These are phyloP conservation scores for Sepioteuthis lessoniana DNA, from an alignment of 2,888 invertebrate genomes.

Conservation along the genomic window DNA sequence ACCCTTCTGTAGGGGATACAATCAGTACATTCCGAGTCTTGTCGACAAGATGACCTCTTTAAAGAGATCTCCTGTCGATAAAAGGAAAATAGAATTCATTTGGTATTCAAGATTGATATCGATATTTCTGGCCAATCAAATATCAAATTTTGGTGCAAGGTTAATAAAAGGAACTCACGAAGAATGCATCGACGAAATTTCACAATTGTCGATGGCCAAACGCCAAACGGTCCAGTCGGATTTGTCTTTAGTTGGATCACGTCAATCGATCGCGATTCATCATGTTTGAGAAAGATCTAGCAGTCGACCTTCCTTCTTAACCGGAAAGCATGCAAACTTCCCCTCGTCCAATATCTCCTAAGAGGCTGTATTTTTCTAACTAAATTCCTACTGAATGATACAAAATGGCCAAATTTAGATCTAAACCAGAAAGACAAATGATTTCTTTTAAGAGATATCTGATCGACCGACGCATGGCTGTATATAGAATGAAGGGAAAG, in stretches of 20 bases:
- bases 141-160: conserved; percentile 16
- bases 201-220: neutral
- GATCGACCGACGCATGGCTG: neutral
- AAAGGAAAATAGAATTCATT: neutral
- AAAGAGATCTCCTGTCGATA: neutral
- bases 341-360: neutral
- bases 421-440: neutral
- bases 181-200: neutral
- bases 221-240: neutral
- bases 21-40: too few relatives aligned
- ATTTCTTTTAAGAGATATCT: neutral
- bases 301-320: neutral
- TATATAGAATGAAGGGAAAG: neutral
- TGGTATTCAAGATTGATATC: neutral
- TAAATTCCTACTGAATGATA: neutral
- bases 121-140: neutral
- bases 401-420: neutral
- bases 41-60: too few relatives aligned
- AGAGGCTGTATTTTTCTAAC: neutral
- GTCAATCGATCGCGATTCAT: neutral
- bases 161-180: neutral
- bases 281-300: neutral
- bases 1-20: too few relatives aligned
- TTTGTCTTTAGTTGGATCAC: neutral
- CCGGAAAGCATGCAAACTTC: neutral